phyloP scores from a whole-genome alignment of 2,888 invertebrate species.

The Plagodis dolabraria region DNA sequence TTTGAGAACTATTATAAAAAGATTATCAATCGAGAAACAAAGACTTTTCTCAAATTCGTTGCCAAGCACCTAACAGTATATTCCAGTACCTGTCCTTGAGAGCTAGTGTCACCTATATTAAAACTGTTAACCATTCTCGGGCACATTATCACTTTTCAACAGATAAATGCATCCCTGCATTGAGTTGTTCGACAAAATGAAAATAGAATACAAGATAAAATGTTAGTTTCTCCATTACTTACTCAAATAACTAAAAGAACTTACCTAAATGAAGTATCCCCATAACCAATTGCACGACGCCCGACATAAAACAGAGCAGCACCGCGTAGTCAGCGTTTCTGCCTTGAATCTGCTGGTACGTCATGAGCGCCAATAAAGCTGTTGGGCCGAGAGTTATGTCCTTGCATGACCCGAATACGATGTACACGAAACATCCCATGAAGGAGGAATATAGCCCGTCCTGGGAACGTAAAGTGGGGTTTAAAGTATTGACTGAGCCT shows the following conservation, averaged over 20 bases:
- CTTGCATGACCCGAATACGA: constrained; percentile 94
- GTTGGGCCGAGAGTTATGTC: constrained; percentile 96
- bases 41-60: too few species aligned
- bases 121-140: too few species aligned
- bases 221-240: too few species aligned
- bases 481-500: constrained; percentile 20
- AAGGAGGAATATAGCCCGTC: constrained; percentile 98
- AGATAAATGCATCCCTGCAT: too few species aligned
- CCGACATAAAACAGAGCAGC: constrained; percentile 92
- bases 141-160: too few species aligned
- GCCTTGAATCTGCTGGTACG: constrained; percentile 90
- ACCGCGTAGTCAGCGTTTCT: constrained; percentile 92
- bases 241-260: constrained; percentile 34
- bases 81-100: too few species aligned
- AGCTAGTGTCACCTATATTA: too few species aligned
- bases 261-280: constrained; percentile 92
- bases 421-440: constrained; percentile 96
- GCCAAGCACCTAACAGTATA: too few species aligned
- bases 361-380: constrained; percentile 97
- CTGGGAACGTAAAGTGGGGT: constrained; percentile 72
- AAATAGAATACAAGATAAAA: too few species aligned
- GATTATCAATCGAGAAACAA: too few species aligned
- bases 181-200: too few species aligned
- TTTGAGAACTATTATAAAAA: too few species aligned
- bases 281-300: constrained; percentile 92